phyloP scores from a whole-genome alignment of 2,113 vertebrate genomes.

The Xiphophorus couchianus region DNA sequence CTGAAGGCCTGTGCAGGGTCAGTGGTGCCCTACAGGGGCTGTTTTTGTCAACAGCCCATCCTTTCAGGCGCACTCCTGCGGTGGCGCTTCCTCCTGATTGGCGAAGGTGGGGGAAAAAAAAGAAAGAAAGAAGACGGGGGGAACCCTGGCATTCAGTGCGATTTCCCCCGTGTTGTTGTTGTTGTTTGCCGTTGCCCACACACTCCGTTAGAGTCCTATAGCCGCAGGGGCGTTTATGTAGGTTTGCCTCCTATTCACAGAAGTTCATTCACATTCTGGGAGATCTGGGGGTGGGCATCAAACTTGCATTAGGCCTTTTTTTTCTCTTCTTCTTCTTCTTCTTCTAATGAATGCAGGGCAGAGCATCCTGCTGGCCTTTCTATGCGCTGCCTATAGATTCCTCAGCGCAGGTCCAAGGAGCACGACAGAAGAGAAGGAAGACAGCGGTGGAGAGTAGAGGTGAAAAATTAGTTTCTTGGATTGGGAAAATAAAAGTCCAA shows the following conservation, averaged over 20 bases:
- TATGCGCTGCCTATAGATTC: conserved; percentile 66
- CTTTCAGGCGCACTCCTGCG: conserved; percentile 62
- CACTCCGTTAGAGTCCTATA: conserved; percentile 64
- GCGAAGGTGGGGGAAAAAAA: conserved; percentile 49
- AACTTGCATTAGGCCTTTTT: conserved; percentile 68
- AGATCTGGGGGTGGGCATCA: conserved; percentile 77
- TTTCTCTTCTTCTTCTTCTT: not conserved
- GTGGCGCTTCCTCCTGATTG: conserved; percentile 53
- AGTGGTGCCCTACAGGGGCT: conserved; percentile 44
- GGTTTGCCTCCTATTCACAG: conserved; percentile 78
- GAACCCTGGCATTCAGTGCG: conserved; percentile 55
- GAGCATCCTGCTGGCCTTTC: conserved; percentile 68
- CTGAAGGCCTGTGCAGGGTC: conserved; percentile 54
- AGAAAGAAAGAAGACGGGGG: not conserved
- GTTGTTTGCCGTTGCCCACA: conserved; percentile 75
- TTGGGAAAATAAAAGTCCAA: conserved; percentile 46
- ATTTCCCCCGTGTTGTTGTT: conserved; percentile 70
- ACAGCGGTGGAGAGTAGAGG: conserved; percentile 60
- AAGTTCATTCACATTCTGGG: conserved; percentile 81
- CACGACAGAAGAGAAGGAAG: conserved; percentile 47
- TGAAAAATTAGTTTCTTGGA: conserved; percentile 70
- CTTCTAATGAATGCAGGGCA: conserved; percentile 63
- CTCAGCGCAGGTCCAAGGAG: conserved; percentile 43
- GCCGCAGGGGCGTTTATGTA: conserved; percentile 75
- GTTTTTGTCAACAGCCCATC: conserved; percentile 64